Evolutionary conservation across 1,140 invertebrate genomes (phyloP).

Genomic region (Steinernema feltiae): DNA sequence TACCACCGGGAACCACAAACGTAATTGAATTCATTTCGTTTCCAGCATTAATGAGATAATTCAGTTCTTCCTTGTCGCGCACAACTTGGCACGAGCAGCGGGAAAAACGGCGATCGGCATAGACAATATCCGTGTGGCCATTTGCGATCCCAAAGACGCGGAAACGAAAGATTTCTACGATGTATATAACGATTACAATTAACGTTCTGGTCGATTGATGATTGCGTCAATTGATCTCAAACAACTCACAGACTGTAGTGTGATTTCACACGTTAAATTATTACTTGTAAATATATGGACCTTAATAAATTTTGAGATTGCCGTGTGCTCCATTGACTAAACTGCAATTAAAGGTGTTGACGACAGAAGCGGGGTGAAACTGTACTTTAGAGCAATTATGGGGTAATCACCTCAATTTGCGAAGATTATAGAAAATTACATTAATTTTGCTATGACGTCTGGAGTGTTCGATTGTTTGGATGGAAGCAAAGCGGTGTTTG

Average conservation of each 20-base stretch:
- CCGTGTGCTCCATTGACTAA: no score
- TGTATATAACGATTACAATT: background rate
- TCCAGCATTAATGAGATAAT: slow-evolving; percentile 22
- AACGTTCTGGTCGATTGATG: no score
- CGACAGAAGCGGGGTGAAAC: no score
- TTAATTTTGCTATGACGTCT: no score
- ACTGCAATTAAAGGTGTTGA: no score
- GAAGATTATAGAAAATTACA: no score
- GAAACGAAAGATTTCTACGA: background rate
- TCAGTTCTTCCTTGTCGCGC: slow-evolving; percentile 54
- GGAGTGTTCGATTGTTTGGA: no score
- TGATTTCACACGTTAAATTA: background rate
- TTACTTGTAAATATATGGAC: background rate
- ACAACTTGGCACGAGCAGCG: slow-evolving; percentile 49
- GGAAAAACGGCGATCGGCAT: slow-evolving; percentile 51
- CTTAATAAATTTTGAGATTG: background rate
- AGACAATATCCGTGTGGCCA: slow-evolving; percentile 56
- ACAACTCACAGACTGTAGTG: background rate
- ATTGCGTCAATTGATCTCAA: background rate
- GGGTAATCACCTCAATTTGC: no score
- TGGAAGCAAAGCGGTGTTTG: no score
- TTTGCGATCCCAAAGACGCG: slow-evolving; percentile 41
- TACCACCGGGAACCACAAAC: slow-evolving; percentile 54
- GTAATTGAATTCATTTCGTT: slow-evolving; percentile 23
- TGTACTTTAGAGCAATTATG: no score